Evolutionary conservation across 2,888 invertebrate genomes (phyloP), one percentile per base, ranked within the genome.

Genomic region (Oxyteleia sp.): DNA sequence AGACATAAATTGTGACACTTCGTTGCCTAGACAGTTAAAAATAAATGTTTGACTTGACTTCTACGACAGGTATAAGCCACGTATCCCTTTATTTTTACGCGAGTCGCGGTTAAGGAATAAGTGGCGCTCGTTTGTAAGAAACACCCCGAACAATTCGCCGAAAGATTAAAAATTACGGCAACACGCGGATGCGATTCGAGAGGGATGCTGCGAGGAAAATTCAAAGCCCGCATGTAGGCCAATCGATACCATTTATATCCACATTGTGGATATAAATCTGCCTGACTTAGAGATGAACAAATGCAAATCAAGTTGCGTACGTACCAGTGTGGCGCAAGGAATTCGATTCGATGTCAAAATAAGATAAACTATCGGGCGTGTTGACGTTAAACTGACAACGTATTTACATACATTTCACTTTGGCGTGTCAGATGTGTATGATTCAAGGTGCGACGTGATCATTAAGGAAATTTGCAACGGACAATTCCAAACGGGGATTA

Each of bases 241-340:
- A 84, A 84, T 84, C 84, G 76, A 84, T 84, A 84, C 23, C 68
- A 75, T 81, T 81, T 76, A 76, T 80, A 84, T 80, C 80, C 59
- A 82, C 72, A 82, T 55, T 78, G 76, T 69, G 68, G 69, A 61
- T 74, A 78, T 83, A 83, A 83, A 78, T 76, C 78, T 78, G 72
- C 63, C 18, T 35, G 79, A 84, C 79, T 84, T 79, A 83, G 74
- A 64, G 59, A 79, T 84, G 83, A 84, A 84, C 69, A 84, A 79
- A 84, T 80, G 79, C 83, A 84, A 84, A 84, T 84, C 69, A 74
- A 82, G 72, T 71, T 82, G 82, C 71, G 66, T 76, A 68, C 47
- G 15, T 71, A 63, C 29, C 68, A 63, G 38, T 59, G 4, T 13
- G 76, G 71, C 26, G 74, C 71, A 76, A 82, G 76, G 49, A 82